phyloP scores from a whole-genome alignment of 2,888 invertebrate species.

The Atrina japonica region DNA sequence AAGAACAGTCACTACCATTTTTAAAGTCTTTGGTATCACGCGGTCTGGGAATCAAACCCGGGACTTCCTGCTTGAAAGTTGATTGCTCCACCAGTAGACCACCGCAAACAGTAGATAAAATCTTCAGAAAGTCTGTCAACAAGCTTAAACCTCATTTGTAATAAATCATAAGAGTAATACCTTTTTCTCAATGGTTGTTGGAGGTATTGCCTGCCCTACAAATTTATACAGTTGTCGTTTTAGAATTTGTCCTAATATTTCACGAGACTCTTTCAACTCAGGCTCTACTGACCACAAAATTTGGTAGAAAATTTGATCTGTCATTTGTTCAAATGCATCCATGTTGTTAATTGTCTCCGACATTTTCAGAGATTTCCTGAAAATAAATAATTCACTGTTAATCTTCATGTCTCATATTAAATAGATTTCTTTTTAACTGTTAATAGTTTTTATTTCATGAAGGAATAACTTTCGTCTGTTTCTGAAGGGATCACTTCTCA shows the following conservation, averaged over 20 bases:
- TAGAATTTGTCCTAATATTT: conserved; percentile 60
- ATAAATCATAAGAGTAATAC: no score
- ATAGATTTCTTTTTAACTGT: background rate
- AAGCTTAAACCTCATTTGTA: no score
- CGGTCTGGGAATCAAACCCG: no score
- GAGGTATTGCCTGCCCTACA: conserved; percentile 57
- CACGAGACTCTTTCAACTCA: conserved; percentile 52
- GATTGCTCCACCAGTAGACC: no score
- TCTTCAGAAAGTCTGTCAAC: no score
- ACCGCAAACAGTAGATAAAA: no score
- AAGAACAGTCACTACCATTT: no score
- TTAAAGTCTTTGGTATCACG: no score
- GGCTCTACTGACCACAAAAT: conserved; percentile 58
- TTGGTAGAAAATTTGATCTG: conserved; percentile 63
- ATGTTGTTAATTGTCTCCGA: conserved; percentile 69
- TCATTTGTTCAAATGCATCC: conserved; percentile 67
- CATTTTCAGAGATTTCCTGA: conserved; percentile 52
- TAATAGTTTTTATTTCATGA: background rate
- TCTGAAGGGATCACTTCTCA: background rate
- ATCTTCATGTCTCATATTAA: background rate
- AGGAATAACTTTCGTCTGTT: background rate
- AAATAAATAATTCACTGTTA: no score
- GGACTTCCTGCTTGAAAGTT: no score
- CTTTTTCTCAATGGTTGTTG: conserved; percentile 33
- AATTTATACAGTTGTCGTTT: conserved; percentile 63